phyloP scores from a whole-genome alignment of 2,113 vertebrate genomes.

The Leptobrachium leishanense region DNA sequence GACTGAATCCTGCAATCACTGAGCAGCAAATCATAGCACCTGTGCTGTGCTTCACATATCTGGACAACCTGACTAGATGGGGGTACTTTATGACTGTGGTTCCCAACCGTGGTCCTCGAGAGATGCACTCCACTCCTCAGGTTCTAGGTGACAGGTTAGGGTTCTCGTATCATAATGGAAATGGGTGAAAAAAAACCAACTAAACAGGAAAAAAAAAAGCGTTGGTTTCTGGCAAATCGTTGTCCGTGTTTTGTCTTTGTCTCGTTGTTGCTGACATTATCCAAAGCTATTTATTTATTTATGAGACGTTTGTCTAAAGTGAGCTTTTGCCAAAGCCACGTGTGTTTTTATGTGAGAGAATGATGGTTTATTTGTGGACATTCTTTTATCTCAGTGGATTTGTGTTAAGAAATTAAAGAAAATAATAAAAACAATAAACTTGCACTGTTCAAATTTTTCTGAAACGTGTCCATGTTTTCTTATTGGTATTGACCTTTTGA shows the following conservation, averaged over 20 bases:
- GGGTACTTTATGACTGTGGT: too few species aligned
- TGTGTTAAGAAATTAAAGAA: slow-evolving; percentile 3
- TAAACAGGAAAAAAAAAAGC: too few species aligned
- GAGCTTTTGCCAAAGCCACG: slow-evolving; percentile 52
- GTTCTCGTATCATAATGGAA: too few species aligned
- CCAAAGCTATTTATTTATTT: slow-evolving; percentile 73
- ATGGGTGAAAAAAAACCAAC: too few species aligned
- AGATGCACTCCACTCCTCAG: too few species aligned
- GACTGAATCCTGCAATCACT: too few species aligned
- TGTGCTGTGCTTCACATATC: too few species aligned
- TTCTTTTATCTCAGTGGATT: slow-evolving; percentile 8
- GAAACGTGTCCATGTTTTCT: neutral
- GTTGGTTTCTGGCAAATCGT: too few species aligned
- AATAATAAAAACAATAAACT: slow-evolving; percentile 38
- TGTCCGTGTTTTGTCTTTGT: slow-evolving; percentile 44
- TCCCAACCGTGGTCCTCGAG: too few species aligned
- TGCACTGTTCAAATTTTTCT: slow-evolving; percentile 57
- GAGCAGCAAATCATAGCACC: too few species aligned
- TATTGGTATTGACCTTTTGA: neutral
- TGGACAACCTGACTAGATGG: too few species aligned
- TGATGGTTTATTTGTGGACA: neutral
- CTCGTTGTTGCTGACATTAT: slow-evolving; percentile 62
- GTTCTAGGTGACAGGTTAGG: too few species aligned
- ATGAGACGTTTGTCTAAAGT: slow-evolving; percentile 60
- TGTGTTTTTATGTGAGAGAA: slow-evolving; percentile 46